Evolutionary conservation across 2,113 vertebrate genomes (phyloP).

Genomic region (Vanacampus margaritifer): DNA sequence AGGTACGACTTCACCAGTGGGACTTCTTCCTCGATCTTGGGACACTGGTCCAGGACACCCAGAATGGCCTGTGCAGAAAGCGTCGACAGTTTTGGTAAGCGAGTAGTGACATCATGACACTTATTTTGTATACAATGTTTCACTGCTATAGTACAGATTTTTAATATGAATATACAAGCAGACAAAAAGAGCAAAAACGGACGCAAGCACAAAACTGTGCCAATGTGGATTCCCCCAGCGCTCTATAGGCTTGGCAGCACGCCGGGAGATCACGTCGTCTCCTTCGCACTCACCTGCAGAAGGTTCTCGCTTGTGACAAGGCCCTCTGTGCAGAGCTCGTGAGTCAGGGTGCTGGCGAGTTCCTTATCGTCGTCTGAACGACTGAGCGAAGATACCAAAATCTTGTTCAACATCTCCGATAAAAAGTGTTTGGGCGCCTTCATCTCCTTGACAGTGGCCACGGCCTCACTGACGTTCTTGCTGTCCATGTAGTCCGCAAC

Average conservation of each 20-base stretch:
- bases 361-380: conserved; percentile 93
- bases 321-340: conserved; percentile 85
- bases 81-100: not conserved
- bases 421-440: conserved; percentile 91
- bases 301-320: conserved; percentile 90
- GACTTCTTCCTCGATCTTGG: conserved; percentile 93
- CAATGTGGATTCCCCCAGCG: too few species aligned
- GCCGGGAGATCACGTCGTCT: too few species aligned
- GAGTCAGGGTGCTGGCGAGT: conserved; percentile 85
- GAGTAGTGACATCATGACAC: too few species aligned
- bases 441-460: conserved; percentile 86
- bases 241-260: too few species aligned
- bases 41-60: conserved; percentile 91
- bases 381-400: conserved; percentile 85
- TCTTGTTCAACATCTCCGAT: conserved; percentile 93
- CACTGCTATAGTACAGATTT: too few species aligned
- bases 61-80: conserved; percentile 79
- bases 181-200: too few species aligned
- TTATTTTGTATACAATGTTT: not conserved
- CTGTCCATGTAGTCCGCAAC: conserved; percentile 88
- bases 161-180: too few species aligned
- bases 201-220: too few species aligned
- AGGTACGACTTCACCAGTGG: conserved; percentile 96
- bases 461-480: conserved; percentile 84
- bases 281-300: too few species aligned